phyloP scores from a whole-genome alignment of 2,113 vertebrate genomes.

The Phylloscopus trochilus region DNA sequence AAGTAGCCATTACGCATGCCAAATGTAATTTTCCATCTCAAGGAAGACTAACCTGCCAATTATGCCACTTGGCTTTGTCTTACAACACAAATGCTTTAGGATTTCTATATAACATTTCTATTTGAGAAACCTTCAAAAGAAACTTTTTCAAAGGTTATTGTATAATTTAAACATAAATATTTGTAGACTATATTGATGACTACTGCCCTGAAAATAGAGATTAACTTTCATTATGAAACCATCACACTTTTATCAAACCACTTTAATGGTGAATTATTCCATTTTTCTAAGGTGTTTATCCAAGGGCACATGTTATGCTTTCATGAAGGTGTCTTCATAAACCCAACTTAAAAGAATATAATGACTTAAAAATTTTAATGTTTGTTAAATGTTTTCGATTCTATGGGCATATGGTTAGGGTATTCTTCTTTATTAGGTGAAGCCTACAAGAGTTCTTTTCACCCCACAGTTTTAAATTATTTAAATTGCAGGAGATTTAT shows the following conservation, averaged over 20 bases:
- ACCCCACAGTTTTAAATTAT: not conserved
- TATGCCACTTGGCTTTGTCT: not conserved
- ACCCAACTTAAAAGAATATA: not conserved
- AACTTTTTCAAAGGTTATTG: not conserved
- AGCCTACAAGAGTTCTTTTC: not conserved
- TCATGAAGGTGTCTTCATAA: not conserved
- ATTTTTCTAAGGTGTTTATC: not conserved
- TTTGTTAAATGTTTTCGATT: not conserved
- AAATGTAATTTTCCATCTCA: not conserved
- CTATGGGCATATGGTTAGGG: not conserved
- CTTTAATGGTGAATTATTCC: rapidly evolving
- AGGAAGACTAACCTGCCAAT: not conserved
- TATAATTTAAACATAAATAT: not conserved
- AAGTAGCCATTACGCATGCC: not conserved
- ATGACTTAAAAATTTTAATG: not conserved
- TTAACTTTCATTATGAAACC: not conserved
- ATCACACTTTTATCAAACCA: not conserved
- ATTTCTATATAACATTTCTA: not conserved
- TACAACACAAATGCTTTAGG: not conserved
- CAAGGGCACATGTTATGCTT: not conserved
- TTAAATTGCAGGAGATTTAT: not conserved
- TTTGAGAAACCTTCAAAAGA: not conserved
- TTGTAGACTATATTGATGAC: not conserved
- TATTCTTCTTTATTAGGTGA: not conserved
- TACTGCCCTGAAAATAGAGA: not conserved